These are phyloP conservation scores for Pristiophorus japonicus DNA, from an alignment of 2,113 vertebrate genomes.

Conservation along the genomic window DNA sequence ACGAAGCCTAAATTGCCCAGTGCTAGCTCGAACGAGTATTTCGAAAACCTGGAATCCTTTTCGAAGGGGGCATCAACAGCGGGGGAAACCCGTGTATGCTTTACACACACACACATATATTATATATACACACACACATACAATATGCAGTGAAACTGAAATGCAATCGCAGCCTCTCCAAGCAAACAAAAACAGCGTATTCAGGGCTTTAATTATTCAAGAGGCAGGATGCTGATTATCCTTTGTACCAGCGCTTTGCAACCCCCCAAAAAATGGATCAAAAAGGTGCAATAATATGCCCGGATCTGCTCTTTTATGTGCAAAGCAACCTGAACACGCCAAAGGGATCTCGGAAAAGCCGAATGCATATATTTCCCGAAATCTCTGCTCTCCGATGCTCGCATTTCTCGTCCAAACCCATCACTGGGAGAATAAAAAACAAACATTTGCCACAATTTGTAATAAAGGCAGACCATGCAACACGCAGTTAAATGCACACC, in stretches of 20 bases:
- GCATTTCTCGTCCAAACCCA: background rate
- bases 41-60: background rate
- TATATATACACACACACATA: too few species aligned
- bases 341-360: background rate
- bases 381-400: background rate
- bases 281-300: background rate
- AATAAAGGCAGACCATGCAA: background rate
- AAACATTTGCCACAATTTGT: background rate
- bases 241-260: background rate
- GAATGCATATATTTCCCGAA: background rate
- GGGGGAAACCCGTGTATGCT: background rate
- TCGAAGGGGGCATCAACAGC: background rate
- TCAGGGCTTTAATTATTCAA: background rate
- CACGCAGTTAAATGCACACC: background rate
- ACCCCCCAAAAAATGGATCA: too few species aligned
- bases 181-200: background rate
- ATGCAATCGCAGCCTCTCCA: background rate
- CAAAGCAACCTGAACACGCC: background rate
- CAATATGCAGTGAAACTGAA: background rate
- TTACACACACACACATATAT: too few species aligned
- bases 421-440: background rate
- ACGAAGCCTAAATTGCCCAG: background rate
- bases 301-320: background rate
- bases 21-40: background rate
- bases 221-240: background rate